Evolutionary conservation across 1,140 invertebrate species (phyloP).

Genomic region (Bombyx mandarina): DNA sequence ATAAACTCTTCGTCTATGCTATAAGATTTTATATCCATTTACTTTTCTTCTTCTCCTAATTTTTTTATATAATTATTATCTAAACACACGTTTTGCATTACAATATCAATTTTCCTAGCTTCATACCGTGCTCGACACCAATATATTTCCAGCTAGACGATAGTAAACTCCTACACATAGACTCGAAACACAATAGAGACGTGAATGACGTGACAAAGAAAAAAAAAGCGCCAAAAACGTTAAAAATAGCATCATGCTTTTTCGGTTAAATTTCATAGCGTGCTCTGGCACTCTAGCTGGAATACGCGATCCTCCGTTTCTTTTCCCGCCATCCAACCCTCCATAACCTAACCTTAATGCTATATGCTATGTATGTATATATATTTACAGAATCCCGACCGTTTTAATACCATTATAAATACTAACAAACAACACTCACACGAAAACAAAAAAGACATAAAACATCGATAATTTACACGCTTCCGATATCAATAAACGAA

Average conservation of each 20-base stretch:
- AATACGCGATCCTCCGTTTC: neutral
- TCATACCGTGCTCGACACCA: constrained; percentile 45
- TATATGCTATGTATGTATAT: constrained; percentile 15
- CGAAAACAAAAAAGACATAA: constrained; percentile 9
- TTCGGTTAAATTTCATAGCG: neutral
- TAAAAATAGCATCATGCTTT: neutral
- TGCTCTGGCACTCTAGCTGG: no score
- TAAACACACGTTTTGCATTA: constrained; percentile 10
- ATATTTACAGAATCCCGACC: no score
- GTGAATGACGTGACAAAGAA: neutral
- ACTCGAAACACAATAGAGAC: no score
- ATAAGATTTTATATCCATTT: constrained; percentile 35
- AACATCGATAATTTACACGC: constrained; percentile 17
- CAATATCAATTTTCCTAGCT: constrained; percentile 24
- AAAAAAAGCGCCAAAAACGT: neutral
- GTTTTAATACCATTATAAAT: constrained; percentile 28
- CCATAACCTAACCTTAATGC: neutral
- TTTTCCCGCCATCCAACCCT: neutral
- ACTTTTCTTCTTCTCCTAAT: constrained; percentile 14
- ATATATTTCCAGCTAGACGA: constrained; percentile 3
- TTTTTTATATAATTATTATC: constrained; percentile 26
- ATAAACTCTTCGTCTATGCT: constrained; percentile 59
- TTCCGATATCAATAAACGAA: neutral
- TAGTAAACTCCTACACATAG: no score
- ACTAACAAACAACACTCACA: constrained; percentile 14